Evolutionary conservation across 2,113 vertebrate species (phyloP), one percentile per base, ranked within the genome.

Genomic region (Podiceps cristatus): DNA sequence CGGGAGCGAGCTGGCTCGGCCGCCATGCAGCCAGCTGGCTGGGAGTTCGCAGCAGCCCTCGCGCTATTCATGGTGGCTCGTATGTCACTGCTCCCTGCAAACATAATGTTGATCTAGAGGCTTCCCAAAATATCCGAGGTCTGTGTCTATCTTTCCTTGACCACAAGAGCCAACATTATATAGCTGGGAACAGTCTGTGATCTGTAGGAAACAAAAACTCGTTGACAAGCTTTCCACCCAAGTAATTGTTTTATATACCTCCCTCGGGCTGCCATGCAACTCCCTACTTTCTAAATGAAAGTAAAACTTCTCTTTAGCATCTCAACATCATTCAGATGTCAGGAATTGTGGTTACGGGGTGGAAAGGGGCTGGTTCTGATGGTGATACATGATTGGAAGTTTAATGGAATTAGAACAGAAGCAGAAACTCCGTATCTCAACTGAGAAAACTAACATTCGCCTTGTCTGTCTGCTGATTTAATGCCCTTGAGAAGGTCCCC

Each of bases 1-100:
- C 77, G 59, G 74, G 79, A 63, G 53, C 0, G 8, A 94, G 77
- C 81, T 96, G 94, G 96, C 93, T 96, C 7, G 0, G 68, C 45
- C 71, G 40, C 87, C 77, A 69, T 73, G 87, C 66, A 69, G 58
- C 78, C 96, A 97, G 94, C 95, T 97, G 95, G 83, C 31, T 96
- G 93, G 93, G 91, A 96, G 91, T 96, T 93, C 45, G 9, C 77
- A 66, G 42, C 91, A 95, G 86, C 91, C 73, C 45, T 15, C 12
- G 31, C 31, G 31, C 93, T 94, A 74, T 96, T 94, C 89, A 55
- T 53, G 19, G 42, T 27, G 55, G 80, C 86, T 93, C 58, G 8
- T 96, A 91, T 93, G 93, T 95, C 91, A 93, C 4, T 4, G 63
- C 50, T 87, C 66, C 52, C 62, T 60, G 12, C 55, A 77, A 90